Percentiles rank a stretch among this genome's conserved stretches.
Evolutionary conservation across 2,888 invertebrate species (phyloP).

Genomic region (Amphipyra berbera): DNA sequence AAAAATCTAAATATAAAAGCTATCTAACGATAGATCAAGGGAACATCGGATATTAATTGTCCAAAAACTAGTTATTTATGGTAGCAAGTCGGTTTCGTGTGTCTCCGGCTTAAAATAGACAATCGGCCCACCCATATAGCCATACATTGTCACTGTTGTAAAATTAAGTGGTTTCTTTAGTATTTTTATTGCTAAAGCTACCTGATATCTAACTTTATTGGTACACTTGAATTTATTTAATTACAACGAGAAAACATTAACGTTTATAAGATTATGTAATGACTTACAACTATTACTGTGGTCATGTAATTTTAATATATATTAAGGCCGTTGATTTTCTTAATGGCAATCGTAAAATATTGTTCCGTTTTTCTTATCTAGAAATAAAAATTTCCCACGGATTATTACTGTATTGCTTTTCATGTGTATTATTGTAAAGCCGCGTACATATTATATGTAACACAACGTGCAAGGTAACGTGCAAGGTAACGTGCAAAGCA

Average conservation of each 20-base stretch:
- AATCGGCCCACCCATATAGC: constrained; percentile 82
- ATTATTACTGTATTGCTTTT: constrained; percentile 22
- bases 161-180: constrained; percentile 76
- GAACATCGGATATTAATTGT: constrained; percentile 84
- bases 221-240: constrained; percentile 63
- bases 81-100: constrained; percentile 78
- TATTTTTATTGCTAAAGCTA: constrained; percentile 74
- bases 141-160: constrained; percentile 75
- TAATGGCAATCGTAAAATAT: constrained; percentile 26
- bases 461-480: too few relatives aligned
- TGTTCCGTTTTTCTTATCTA: constrained; percentile 22
- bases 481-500: too few relatives aligned
- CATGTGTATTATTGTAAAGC: constrained; percentile 4
- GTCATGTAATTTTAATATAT: constrained; percentile 36
- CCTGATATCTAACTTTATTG: constrained; percentile 70
- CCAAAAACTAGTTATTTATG: constrained; percentile 87
- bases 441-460: too few relatives aligned
- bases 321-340: constrained; percentile 26
- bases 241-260: constrained; percentile 60
- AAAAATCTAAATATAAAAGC: constrained; percentile 70
- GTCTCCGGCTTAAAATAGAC: constrained; percentile 76
- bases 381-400: constrained; percentile 50
- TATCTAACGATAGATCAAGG: constrained; percentile 77
- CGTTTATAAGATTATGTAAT: constrained; percentile 49
- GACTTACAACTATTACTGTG: constrained; percentile 25